phyloP scores from a whole-genome alignment of 2,797 vertebrate genomes.

The Dendrocincla fuliginosa region DNA sequence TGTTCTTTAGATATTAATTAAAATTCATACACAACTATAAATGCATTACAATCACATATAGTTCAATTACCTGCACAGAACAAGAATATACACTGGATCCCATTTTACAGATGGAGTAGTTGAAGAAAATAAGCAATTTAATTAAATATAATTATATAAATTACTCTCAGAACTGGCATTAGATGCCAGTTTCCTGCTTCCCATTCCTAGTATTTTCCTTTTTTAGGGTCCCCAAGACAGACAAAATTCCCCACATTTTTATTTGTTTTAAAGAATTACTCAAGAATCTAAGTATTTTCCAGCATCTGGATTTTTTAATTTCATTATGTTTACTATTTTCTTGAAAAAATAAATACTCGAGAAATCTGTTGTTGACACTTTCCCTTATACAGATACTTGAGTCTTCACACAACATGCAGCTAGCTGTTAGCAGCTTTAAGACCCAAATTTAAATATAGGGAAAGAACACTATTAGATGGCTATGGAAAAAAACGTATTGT shows the following conservation, averaged over 20 bases:
- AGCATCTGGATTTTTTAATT: not conserved
- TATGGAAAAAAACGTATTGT: not conserved
- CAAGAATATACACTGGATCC: not conserved
- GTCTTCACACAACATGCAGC: not conserved
- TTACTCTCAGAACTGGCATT: not conserved
- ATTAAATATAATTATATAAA: not conserved
- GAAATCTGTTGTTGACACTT: not conserved
- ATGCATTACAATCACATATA: not conserved
- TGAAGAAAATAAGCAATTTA: not conserved
- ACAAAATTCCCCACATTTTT: not conserved
- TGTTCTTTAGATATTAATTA: not conserved
- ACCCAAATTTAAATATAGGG: not conserved
- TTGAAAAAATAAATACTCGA: not conserved
- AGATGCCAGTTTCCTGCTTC: not conserved
- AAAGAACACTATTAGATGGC: not conserved
- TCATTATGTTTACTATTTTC: not conserved
- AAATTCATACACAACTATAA: not conserved
- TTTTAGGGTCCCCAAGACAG: not conserved
- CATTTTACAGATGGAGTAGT: not conserved
- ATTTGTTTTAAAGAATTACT: not conserved
- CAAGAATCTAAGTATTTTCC: not conserved
- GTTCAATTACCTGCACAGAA: not conserved
- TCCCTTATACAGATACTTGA: not conserved
- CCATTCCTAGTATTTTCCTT: not conserved
- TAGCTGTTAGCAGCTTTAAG: not conserved